A percentile compares a stretch with the other conserved stretches of the same genome.
Evolutionary conservation across 2,113 vertebrate species (phyloP).

Genomic region (Saimiri boliviensis): DNA sequence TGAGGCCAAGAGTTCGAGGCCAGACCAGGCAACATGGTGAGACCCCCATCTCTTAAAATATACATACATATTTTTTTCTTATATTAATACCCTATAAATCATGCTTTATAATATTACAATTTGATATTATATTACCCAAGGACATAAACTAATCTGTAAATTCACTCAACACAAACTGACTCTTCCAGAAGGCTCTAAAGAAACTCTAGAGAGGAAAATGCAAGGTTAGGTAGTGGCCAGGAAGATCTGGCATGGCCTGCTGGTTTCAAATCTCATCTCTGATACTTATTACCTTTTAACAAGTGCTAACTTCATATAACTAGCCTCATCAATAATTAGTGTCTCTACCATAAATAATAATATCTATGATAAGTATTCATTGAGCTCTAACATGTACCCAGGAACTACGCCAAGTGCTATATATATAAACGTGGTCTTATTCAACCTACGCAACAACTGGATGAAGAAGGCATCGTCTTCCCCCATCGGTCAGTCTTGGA

Average conservation of each 20-base stretch:
- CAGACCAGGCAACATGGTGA: too few relatives aligned
- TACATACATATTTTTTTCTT: neutral
- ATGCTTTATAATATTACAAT: neutral
- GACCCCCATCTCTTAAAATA: too few relatives aligned
- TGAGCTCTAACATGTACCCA: neutral
- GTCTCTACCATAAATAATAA: neutral
- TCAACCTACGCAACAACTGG: neutral
- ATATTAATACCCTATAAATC: neutral
- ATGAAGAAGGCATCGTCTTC: neutral
- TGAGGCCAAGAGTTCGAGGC: too few relatives aligned
- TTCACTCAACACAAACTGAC: neutral
- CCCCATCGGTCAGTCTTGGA: accelerated
- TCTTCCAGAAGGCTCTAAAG: neutral
- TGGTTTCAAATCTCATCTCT: neutral
- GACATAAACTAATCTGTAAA: neutral
- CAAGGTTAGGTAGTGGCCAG: neutral
- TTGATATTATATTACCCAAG: neutral
- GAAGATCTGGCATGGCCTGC: neutral
- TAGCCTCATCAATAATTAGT: neutral
- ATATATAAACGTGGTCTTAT: neutral
- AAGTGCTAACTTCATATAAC: neutral
- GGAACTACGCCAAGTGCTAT: neutral
- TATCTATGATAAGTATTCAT: neutral
- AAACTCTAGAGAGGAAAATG: neutral
- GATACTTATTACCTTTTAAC: neutral